Base-by-base conservation (phyloP, 2,888 invertebrate genomes). In the Diaphora mendica region DNA sequence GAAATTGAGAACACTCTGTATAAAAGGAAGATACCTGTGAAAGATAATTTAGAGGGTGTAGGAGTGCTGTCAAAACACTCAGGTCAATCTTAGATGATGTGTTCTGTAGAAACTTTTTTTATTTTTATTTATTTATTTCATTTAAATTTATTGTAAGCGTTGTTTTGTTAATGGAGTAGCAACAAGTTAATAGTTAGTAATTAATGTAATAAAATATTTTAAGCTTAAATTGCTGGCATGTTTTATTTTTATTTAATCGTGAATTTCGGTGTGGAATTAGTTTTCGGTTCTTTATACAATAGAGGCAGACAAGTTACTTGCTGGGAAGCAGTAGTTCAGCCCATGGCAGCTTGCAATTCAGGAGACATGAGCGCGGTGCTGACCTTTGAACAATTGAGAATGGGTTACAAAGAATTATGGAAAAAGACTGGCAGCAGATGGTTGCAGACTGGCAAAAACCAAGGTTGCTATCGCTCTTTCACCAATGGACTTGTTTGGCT, bases 1-100 rank as follows among this genome's bases (percentile, higher is more conserved):
- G 97, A 72, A 94, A 98, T 83, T 96, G 97, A 88, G 97, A 85
- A 92, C 78, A 81, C 77, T 66, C 83, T 90, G 77, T 90, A 85
- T 70, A 85, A 76, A n/a, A 83, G 77, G 23, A 74, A 73, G 30
- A 55, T 26, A 3, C 26, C 17, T 26, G 55, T 26, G 5, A 71
- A 42, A 65, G 55, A n/a, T 71, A 48, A 64, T 48, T 30, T 62
- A 17, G 70, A 70, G 17, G 17, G 1, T 30, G 8, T 30, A 30
- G 51, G n/a, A 55, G 51, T 55, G 51, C 51, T 55, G 9, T 55
- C 51, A 3, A 55, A n/a, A 55, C 8, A 55, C n/a, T 55, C 23
- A 11, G n/a, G 51, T 55, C 51, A 55, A 55, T n/a, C 9, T 23
- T 55, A 55, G n/a, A 11, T 51, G 8, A 51, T 51, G 5, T 55